Base-by-base conservation (phyloP, 2,888 invertebrate species). In the Lasioglossum lativentre region DNA sequence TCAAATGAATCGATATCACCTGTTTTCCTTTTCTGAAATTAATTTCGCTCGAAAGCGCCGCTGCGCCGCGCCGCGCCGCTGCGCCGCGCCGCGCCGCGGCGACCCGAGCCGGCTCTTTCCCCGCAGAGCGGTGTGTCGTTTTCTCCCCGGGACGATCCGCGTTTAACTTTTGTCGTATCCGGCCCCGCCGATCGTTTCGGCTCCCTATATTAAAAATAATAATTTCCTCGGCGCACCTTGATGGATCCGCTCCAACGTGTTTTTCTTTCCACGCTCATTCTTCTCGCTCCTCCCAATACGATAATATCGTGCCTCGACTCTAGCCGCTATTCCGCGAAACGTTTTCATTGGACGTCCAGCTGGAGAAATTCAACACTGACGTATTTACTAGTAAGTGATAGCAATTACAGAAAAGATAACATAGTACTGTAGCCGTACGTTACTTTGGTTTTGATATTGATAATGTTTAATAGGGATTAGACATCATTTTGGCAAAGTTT, bases 1-100 rank as follows among this genome's bases (percentile, higher is more conserved):
- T 93, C 91, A 91, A 93, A 93, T 91, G 90, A 93, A 91, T 86
- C 91, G 91, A 93, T 93, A 93, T 89, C 90, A 81, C 81, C 78
- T 90, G 88, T 91, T 92, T 92, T 87, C 90, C 81, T 89, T 91
- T 90, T 90, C 83, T 79, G 72, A 90, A 92, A 93, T 92, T 91
- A 92, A 93, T 92, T 90, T 92, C 87, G 19, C 38, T 45, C 71
- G 4, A 38, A 72, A 70, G 75, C 74, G 40, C 59, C 52, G 68
- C 59, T 66, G 68, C 30, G 3, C 66, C 66, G 66, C 56, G 23
- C 56, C 56, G 23, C 23, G 10, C 23, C n/a, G n/a, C n/a, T n/a
- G n/a, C n/a, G n/a, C n/a, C n/a, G n/a, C n/a, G n/a, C n/a, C n/a
- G n/a, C n/a, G n/a, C n/a, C n/a, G n/a, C n/a, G n/a, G n/a, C 56